Base-by-base conservation (phyloP, 2,888 invertebrate species). In the Hylaea fasciaria region DNA sequence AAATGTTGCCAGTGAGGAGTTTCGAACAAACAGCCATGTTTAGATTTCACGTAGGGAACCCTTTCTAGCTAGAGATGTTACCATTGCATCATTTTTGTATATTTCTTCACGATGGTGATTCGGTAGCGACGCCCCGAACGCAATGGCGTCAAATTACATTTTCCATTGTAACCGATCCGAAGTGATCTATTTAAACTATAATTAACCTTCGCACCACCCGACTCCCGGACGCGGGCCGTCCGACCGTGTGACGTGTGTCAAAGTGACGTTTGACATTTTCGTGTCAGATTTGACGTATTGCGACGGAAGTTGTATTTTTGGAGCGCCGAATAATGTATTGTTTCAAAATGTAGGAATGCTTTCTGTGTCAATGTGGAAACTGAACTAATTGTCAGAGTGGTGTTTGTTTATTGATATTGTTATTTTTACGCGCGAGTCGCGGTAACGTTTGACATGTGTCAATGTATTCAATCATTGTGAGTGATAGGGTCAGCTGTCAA, bases 281-380 rank as follows among this genome's bases (percentile, higher is more conserved):
- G 72, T 74, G 80, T 79, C 81, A 76, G 63, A 72, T 74, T 73
- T 73, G 78, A 76, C 73, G 58, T 53, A 69, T 73, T 74, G 71
- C 75, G 70, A 55, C 59, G 71, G 70, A 64, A 65, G 58, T 63
- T n/a, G 63, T 71, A 70, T 67, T 60, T 52, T 55, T 5, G 64
- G 56, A 52, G 44, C 45, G 55, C 58, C 57, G 57, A 53, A 47
- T 65, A 55, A 50, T 49, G 43, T 59, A 57, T 59, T 50, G 61
- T 52, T 62, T 62, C 52, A 16, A 48, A 41, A 41, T 40, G n/a
- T n/a, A 28, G 13, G 54, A 49, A 39, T 60, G 49, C 35, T 56
- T 48, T 44, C 13, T 56, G 47, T 41, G 55, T 51, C 55, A 44
- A 44, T 39, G 49, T 43, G 44, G 53, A 44, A 49, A 11, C 14